These are phyloP conservation scores for Drosophila subpulchrella DNA, from an alignment of 1,140 invertebrate genomes.

Conservation along the genomic window DNA sequence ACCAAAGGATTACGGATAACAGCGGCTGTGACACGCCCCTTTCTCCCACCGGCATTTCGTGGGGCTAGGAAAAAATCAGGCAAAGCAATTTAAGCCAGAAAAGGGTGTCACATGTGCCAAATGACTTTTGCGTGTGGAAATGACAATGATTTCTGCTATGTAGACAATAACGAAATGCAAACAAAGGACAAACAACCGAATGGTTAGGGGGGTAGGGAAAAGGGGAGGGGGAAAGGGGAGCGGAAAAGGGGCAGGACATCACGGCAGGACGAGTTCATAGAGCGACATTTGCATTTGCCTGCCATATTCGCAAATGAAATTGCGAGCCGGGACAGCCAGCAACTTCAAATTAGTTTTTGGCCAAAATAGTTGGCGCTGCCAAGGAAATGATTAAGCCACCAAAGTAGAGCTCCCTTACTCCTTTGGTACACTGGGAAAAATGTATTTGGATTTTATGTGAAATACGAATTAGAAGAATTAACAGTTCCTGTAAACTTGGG, in stretches of 20 bases:
- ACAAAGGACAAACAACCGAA: slow-evolving; percentile 59
- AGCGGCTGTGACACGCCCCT: slow-evolving; percentile 43
- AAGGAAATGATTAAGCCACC: slow-evolving; percentile 72
- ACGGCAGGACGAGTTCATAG: slow-evolving; percentile 72
- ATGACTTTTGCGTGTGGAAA: slow-evolving; percentile 83
- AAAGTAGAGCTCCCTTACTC: slow-evolving; percentile 15
- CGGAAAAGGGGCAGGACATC: slow-evolving; percentile 38
- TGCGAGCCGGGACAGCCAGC: slow-evolving; percentile 40
- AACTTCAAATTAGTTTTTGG: slow-evolving; percentile 79
- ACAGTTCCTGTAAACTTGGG: too few relatives aligned
- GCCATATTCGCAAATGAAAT: slow-evolving; percentile 81
- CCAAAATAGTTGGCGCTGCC: slow-evolving; percentile 59
- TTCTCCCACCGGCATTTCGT: not conserved
- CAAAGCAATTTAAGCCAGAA: slow-evolving; percentile 81
- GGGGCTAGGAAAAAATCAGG: slow-evolving; percentile 19
- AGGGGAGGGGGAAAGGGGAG: too few relatives aligned
- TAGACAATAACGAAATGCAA: slow-evolving; percentile 81
- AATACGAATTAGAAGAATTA: too few relatives aligned
- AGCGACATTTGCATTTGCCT: slow-evolving; percentile 80
- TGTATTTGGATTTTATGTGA: too few relatives aligned
- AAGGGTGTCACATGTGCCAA: slow-evolving; percentile 83
- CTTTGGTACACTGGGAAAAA: not conserved
- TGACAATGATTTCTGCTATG: slow-evolving; percentile 81
- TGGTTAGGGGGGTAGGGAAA: not conserved
- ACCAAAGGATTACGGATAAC: slow-evolving; percentile 31